phyloP scores from a whole-genome alignment of 2,797 vertebrate species.

The Periophthalmus magnuspinnatus region DNA sequence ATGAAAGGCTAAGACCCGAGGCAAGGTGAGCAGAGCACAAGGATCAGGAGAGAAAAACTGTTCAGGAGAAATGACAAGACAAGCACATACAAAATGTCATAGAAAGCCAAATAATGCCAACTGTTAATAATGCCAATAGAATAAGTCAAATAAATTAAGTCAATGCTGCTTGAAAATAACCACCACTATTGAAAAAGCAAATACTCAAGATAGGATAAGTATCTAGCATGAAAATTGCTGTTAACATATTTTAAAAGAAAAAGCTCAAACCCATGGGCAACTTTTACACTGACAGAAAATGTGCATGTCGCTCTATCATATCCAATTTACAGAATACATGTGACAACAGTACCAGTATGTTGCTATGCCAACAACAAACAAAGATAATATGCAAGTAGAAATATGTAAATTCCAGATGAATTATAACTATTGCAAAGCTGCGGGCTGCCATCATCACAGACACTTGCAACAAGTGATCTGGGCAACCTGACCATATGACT shows the following conservation, averaged over 20 bases:
- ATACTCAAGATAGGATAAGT: no score
- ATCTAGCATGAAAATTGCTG: no score
- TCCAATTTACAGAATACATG: background rate
- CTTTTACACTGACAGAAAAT: no score
- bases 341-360: background rate
- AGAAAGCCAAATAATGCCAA: background rate
- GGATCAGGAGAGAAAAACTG: background rate
- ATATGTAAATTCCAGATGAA: background rate
- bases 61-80: background rate
- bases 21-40: background rate
- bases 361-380: background rate
- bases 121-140: background rate
- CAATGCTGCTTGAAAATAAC: no score
- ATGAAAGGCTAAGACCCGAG: conserved; percentile 11
- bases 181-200: no score
- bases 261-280: no score
- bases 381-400: background rate
- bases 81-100: background rate
- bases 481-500: conserved; percentile 40
- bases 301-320: background rate
- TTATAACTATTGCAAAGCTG: conserved; percentile 15
- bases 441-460: background rate
- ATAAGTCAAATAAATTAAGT: background rate
- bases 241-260: no score
- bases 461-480: conserved; percentile 8